Base-by-base conservation (phyloP, 2,888 invertebrate species). In the Pammene fasciana region DNA sequence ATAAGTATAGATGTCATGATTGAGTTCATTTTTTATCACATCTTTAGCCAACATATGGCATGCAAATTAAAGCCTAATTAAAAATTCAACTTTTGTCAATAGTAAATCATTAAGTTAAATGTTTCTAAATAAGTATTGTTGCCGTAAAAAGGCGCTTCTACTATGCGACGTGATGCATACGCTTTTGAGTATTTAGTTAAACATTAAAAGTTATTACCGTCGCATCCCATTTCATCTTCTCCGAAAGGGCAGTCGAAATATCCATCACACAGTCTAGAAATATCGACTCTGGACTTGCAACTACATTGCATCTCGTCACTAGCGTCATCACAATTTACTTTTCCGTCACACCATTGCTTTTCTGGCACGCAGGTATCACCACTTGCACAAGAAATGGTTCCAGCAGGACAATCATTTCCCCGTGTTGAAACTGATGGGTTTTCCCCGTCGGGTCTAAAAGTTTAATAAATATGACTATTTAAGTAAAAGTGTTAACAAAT, bases 201-300 rank as follows among this genome's bases (percentile, higher is more conserved):
- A 46, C 14, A 16, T 8, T 5, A 54, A 54, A 45, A 41, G 55
- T 59, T 26, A 80, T 88, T 89, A 96, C 97, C 96, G 80, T 94
- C 94, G 82, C 97, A 97, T 18, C 95, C 96, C 77, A 95, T 87
- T 89, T 97, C 97, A 78, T 97, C 97, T 88, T 96, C 96, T 18
- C 95, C 96, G 76, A 94, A 93, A 0, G 97, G 97, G 82, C 97
- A 97, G 80, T 97, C 97, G 57, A 94, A 94, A 79, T 96, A 97
- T 14, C 96, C 96, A 84, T 97, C 97, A 79, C 97, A 97, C 0
- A 95, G 83, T 74, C 96, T 94, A 4, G 94, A 88, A 56, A 89
- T 88, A 14, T 94, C 93, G 11, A 97, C 93, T 68, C 96, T 94
- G n/a, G 94, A 90, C 70, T 93, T 94, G 80, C 97, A 97, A 0